Base-by-base conservation (phyloP, 1,140 invertebrate species). In the Cotesia typhae region DNA sequence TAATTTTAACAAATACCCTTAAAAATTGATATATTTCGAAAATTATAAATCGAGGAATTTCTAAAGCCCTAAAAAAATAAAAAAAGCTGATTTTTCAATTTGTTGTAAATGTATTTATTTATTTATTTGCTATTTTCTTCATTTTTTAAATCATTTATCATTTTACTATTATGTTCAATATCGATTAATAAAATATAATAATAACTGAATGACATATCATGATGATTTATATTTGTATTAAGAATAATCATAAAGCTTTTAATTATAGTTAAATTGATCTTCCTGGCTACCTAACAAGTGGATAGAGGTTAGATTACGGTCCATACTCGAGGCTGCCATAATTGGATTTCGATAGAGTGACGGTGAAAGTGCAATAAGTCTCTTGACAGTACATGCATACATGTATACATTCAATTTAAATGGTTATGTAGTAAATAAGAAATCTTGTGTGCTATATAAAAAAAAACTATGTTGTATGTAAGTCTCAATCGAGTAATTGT, bases 331-430 rank as follows among this genome's bases (percentile, higher is more conserved):
- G 47, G 60, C 51, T 60, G 41, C 71, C 65, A 66, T 72, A 72
- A 72, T 72, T 72, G 71, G 71, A 60, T 72, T 67, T 67, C 71
- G 64, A 72, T 72, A 61, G 64, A 55, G 37, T 55, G 61, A 41
- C 70, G 37, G 71, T 72, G 71, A 72, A 72, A 72, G 71, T 72
- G 71, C 71, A 72, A 72, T 72, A 72, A 72, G 66, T 72, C 63
- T 65, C 37, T 66, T 60, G 53, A 20, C 17, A 51, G 17, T 17
- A 14, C 47, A 65, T 41, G n/a, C 20, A 4, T 51, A 51, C 14
- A 38, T 41, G n/a, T 51, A 4, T 51, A 51, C 14, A 38, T 38
- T 37, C 36, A 63, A 10, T 17, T 59, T 63, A 12, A 37, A 37
- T 36, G 14, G 7, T 28, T 38, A 38, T 63, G 37, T 63, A 12